A percentile compares a stretch with the other conserved stretches of the same genome.
Conservation (phyloP, 2,888 invertebrate species). For the Scelioninae gen. 1 region DNA sequence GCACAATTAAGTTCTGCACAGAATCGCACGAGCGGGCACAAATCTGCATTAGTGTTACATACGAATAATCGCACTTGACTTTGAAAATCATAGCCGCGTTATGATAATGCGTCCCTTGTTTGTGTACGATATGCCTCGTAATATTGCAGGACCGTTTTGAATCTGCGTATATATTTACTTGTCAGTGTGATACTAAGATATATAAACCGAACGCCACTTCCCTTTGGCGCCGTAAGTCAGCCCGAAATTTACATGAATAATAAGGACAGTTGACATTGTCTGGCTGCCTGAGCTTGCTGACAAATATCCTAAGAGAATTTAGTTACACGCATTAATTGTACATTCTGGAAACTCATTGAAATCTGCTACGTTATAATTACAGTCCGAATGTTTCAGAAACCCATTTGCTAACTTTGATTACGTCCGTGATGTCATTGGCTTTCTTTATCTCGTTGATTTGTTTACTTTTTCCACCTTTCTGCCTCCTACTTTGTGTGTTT, state of each 20-base stretch:
- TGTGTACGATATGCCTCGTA: slow-evolving; percentile 37
- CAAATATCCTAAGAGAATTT: slow-evolving; percentile 65
- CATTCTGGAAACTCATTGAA: slow-evolving; percentile 56
- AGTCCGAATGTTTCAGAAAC: slow-evolving; percentile 12
- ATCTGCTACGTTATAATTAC: slow-evolving; percentile 56
- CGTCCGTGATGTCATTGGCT: background rate
- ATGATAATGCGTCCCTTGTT: slow-evolving; percentile 48
- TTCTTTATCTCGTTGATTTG: slow-evolving; percentile 10
- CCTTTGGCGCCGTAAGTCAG: slow-evolving; percentile 68
- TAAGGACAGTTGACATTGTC: slow-evolving; percentile 67
- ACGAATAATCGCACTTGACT: slow-evolving; percentile 49
- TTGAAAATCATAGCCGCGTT: slow-evolving; percentile 54
- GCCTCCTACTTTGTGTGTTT: too few relatives aligned
- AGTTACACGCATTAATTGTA: slow-evolving; percentile 61
- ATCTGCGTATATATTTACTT: slow-evolving; percentile 38
- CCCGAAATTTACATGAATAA: slow-evolving; percentile 67
- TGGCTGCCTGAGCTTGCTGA: slow-evolving; percentile 55
- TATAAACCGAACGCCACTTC: slow-evolving; percentile 66
- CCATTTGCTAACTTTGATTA: slow-evolving; percentile 50
- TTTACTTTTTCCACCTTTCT: too few relatives aligned
- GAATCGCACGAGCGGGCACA: slow-evolving; percentile 5
- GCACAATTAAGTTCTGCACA: slow-evolving; percentile 17
- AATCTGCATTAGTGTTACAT: slow-evolving; percentile 29
- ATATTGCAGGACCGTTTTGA: slow-evolving; percentile 30
- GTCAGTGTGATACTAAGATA: slow-evolving; percentile 64